Evolutionary conservation across 2,113 vertebrate species (phyloP), one percentile per base, ranked within the genome.

Genomic region (Hydrochoerus hydrochaeris): DNA sequence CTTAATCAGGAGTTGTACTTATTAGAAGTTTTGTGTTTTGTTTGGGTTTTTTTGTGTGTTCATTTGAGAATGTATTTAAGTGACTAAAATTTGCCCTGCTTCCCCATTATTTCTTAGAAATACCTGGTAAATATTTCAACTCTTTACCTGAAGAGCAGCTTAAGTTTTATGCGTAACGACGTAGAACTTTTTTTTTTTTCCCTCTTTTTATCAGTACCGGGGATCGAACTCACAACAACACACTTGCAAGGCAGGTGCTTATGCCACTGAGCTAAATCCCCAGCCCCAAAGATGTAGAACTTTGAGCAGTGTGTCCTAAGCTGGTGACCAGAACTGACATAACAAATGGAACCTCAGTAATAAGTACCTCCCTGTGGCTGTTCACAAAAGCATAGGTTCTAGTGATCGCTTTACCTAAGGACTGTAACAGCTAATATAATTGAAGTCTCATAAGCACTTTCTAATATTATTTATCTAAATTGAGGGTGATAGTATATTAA

Each of bases 71-170:
- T 90, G 22, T 82, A 67, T 69, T 89, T 91, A 96, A 94, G 60
- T 44, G 94, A n/a, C 81, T 84, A 65, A 93, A 90, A 83, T 63
- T 38, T 82, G 0, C 57, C 92, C 60, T 95, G 57, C 30, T 52
- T 94, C 78, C 71, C 58, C 52, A 95, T 90, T 28, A 41, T 85
- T 95, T 92, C 63, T 96, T 96, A 97, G 82, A 94, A 95, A 73
- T 95, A 32, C 44, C 41, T 86, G 12, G 58, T 73, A 67, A 82
- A 73, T 85, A 80, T 20, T 91, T 19, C 13, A 62, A 26, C n/a
- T 85, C 1, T 44, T 85, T 58, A 44, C 67, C 35, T 92, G 65
- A 89, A 84, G 60, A 58, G 38, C 63, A 94, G 1, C 52, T 88
- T 46, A n/a, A 69, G 49, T 49, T 85, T 93, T 95, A 11, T 19